Evolutionary conservation across 1,140 invertebrate genomes (phyloP), one percentile per base, ranked within the genome.

Genomic region (Temnothorax nylanderi): DNA sequence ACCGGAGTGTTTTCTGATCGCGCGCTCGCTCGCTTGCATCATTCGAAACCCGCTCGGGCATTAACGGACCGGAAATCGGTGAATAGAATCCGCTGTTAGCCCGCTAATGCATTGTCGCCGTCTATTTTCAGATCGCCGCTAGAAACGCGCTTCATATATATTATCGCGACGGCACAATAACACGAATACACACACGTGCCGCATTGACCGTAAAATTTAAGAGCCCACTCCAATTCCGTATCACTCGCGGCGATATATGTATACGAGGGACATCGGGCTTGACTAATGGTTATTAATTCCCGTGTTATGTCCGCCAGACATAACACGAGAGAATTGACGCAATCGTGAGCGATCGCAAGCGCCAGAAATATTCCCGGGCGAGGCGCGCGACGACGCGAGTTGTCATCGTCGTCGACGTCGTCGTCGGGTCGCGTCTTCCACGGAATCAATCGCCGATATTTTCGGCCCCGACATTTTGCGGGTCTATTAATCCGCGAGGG

Each of bases 261-360:
- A 37, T 75, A 75, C 69, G 56, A 74, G 80, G 32, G 49, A 75
- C 69, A 84, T 60, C 54, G 69, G 54, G 80, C 56, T 60, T 84
- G 80, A 84, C 80, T 84, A 84, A 84, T 84, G 69, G 80, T 84
- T 84, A 84, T 84, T 84, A 84, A 84, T 84, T 75, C 80, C 47
- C 69, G 69, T 81, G 78, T 81, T 81, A 81, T 71, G 78, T 84
- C 69, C 49, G 80, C 11, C 80, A 18, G 69, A 64, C 77, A 44
- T 82, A 71, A 65, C 72, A 60, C 34, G 49, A 4, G 26, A 56
- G 58, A 65, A 56, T 67, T 58, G 47, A 67, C 58, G 69, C 60
- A 85, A 74, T n/a, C 49, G 69, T 84, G 47, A 72, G 69, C 44
- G 54, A 84, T 60, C 80, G 21, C 77, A 32, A 69, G 51, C 54